Percentiles rank a stretch among this genome's conserved stretches.
Conservation (phyloP, 2,888 invertebrate species). For the Epinotia ramella region DNA sequence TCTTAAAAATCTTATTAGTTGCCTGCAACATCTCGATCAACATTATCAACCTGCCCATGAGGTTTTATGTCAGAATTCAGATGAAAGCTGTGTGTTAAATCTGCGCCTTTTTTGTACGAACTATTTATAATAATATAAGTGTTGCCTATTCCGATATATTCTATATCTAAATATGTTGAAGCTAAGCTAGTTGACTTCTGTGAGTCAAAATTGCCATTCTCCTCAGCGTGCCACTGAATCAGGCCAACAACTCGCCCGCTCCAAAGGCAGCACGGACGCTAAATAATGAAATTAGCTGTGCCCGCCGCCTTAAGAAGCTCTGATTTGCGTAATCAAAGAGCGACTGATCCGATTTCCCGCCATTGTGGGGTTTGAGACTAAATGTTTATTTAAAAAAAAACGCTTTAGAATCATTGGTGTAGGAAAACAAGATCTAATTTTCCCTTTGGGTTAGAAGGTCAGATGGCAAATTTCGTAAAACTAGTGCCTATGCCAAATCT, state of each 20-base stretch:
- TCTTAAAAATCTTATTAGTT: too few species aligned
- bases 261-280: slow-evolving; percentile 49
- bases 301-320: slow-evolving; percentile 68
- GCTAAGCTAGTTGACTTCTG: not conserved
- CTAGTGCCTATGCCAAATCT: too few species aligned
- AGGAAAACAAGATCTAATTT: not conserved
- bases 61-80: too few species aligned
- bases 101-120: too few species aligned
- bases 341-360: slow-evolving; percentile 62
- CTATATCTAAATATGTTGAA: too few species aligned
- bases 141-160: too few species aligned
- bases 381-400: slow-evolving; percentile 17
- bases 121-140: too few species aligned
- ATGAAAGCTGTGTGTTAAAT: too few species aligned
- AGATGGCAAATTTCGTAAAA: too few species aligned
- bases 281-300: slow-evolving; percentile 70
- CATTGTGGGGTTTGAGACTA: slow-evolving; percentile 23
- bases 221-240: not conserved
- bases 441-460: too few species aligned
- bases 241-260: slow-evolving; percentile 14
- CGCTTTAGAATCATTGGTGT: not conserved
- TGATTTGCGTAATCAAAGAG: slow-evolving; percentile 80
- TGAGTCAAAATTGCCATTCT: not conserved
- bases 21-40: too few species aligned
- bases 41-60: too few species aligned